Base-by-base conservation (phyloP, 2,113 vertebrate genomes). In the Panurus biarmicus region DNA sequence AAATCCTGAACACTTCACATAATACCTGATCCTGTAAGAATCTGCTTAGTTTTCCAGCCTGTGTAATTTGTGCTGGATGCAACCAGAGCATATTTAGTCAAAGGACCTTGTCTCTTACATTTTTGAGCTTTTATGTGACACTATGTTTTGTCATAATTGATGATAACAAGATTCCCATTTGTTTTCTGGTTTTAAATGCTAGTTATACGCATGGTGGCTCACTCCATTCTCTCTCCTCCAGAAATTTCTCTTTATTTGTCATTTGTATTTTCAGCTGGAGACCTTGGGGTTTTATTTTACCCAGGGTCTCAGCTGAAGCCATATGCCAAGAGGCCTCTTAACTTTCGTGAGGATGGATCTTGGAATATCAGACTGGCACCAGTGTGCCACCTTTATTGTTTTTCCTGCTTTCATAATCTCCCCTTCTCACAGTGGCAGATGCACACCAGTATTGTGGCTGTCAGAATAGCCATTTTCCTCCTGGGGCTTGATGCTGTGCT, bases 241-340 rank as follows among this genome's bases (percentile, higher is more conserved):
- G 79, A 94, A 91, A 71, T 89, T 81, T 71, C 87, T 79, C 62
- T 89, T 84, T 90, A 86, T 96, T 92, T 95, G 65, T 92, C 35
- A 64, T 91, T 88, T 87, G 67, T 85, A 73, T 95, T 95, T 95
- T 89, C 85, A 83, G 56, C 83, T 79, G 72, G 72, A 96, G 93
- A 87, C 80, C 87, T 96, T 58, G 82, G 95, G 90, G 87, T 79
- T 96, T 96, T 90, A 69, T 85, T 74, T 93, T 94, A 67, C 79
- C 76, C 87, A 78, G 75, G 33, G 29, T 82, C 84, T 89, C 91
- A 79, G 89, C 56, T 94, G 90, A 96, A 95, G 90, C 96, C 94
- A 90, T 97, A 90, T 96, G 94, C 94, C 95, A 95, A 92, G 93
- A 94, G 89, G 73, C 87, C 83, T 78, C 69, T 85, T 94, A 91